phyloP scores from a whole-genome alignment of 2,888 invertebrate genomes.

The Agrilus cyanescens region DNA sequence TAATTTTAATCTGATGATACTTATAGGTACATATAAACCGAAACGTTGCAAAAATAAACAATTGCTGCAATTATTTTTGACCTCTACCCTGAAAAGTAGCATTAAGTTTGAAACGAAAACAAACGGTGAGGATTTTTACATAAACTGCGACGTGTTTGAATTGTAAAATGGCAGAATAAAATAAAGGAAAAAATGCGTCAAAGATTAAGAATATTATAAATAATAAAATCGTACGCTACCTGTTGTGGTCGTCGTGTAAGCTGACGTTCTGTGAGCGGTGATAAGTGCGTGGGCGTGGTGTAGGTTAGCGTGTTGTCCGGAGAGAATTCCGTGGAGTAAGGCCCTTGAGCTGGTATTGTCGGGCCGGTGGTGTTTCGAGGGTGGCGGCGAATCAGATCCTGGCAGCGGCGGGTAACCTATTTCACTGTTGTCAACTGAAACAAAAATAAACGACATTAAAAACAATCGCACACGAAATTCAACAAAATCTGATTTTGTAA shows the following conservation, averaged over 20 bases:
- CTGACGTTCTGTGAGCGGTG: slow-evolving; percentile 47
- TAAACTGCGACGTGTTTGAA: no score
- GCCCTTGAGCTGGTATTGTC: slow-evolving; percentile 29
- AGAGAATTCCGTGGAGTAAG: slow-evolving; percentile 52
- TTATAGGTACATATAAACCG: no score
- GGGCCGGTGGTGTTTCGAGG: slow-evolving; percentile 14
- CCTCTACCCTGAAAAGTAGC: no score
- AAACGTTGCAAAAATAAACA: no score
- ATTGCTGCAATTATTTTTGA: no score
- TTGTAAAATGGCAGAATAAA: no score
- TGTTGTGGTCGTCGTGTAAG: slow-evolving; percentile 49
- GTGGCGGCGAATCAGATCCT: slow-evolving; percentile 23
- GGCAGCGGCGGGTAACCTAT: slow-evolving; percentile 29
- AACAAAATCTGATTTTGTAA: no score
- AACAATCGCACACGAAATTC: background rate
- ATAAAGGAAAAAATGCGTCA: no score
- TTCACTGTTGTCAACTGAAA: slow-evolving; percentile 53
- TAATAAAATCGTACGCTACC: slow-evolving; percentile 36
- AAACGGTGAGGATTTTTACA: no score
- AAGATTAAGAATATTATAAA: no score
- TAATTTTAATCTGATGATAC: no score
- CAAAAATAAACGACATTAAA: slow-evolving; percentile 15
- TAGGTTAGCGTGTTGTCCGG: slow-evolving; percentile 39
- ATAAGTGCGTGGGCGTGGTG: slow-evolving; percentile 27
- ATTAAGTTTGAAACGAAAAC: no score